These are phyloP conservation scores for Dendrocincla fuliginosa DNA, from an alignment of 2,797 vertebrate species.

Conservation along the genomic window DNA sequence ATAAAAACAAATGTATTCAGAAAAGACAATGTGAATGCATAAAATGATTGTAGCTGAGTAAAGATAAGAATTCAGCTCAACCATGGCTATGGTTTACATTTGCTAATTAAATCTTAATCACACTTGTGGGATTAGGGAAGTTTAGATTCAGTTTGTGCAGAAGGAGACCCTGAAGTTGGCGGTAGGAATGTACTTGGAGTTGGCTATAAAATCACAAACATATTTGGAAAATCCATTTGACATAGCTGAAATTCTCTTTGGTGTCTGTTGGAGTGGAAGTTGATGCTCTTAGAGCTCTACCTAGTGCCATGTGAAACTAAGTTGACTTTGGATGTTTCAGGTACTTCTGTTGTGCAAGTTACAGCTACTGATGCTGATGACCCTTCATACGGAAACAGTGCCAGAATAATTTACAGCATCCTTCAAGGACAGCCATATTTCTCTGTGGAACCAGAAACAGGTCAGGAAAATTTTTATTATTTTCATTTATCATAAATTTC, in stretches of 20 bases:
- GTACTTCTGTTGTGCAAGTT: conserved; percentile 93
- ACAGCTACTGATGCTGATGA: conserved; percentile 92
- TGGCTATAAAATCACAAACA: neutral
- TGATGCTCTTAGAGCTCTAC: conserved; percentile 27
- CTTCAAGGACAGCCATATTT: conserved; percentile 96
- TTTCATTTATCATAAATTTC: neutral
- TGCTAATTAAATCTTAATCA: neutral
- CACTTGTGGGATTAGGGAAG: neutral
- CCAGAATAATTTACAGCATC: conserved; percentile 94
- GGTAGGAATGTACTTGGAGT: neutral
- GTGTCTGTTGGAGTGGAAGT: neutral
- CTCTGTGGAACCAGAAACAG: conserved; percentile 92
- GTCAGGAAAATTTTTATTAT: conserved; percentile 50
- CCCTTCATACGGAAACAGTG: conserved; percentile 94
- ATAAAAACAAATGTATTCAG: neutral
- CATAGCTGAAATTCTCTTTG: neutral
- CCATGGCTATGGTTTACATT: neutral
- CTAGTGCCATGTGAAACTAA: conserved; percentile 49
- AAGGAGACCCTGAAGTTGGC: neutral
- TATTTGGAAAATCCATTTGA: neutral
- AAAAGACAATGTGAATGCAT: neutral
- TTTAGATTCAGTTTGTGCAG: neutral
- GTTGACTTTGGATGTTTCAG: conserved; percentile 77
- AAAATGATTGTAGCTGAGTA: neutral
- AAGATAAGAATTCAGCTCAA: neutral